Evolutionary conservation across 2,113 vertebrate species (phyloP), one percentile per base, ranked within the genome.

Genomic region (Zonotrichia leucophrys): DNA sequence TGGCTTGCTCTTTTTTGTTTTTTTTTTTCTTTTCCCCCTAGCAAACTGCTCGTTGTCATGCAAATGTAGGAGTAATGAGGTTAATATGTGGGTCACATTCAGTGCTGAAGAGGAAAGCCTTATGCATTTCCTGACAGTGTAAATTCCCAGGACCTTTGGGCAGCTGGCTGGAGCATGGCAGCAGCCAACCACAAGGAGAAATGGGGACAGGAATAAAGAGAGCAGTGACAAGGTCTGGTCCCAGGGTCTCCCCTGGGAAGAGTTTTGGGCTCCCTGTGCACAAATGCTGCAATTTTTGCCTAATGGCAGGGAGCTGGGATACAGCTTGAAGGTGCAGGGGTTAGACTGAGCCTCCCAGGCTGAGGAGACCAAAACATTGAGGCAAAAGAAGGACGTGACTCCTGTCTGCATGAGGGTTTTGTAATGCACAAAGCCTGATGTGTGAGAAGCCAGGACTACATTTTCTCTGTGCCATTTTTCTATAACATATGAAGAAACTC

Each of bases 11-110:
- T 21, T 39, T 49, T 22, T 13, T 10, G 11, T 19, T 0, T 13
- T 8, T 21, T 19, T 0, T 56, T 19, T 18, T 8, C 1, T 23
- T 46, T 55, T 21, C 12, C 2, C 11, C 18, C 0, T 1, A 70
- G 42, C 33, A 80, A 55, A 56, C 35, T 87, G 46, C 31, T 84
- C 0, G 0, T 74, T 94, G n/a, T 92, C 31, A 39, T 90, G 79
- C 44, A 85, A 70, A 85, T 52, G n/a, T 37, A 74, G 35, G 82
- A 53, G 21, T 30, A 82, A 19, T 20, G 23, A 66, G 31, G 50
- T 78, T 84, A 70, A 59, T 58, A 74, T 17, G 46, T 74, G 39
- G n/a, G n/a, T 81, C 59, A 91, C 64, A 41, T 31, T 53, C 77
- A 62, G 7, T 0, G 1, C 24, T 62, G 63, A 62, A 52, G 50